Conservation (phyloP, 30 jellyfish, hydroid and myxozoan species). For the Aurelia aurita complex sp. Pacific region DNA sequence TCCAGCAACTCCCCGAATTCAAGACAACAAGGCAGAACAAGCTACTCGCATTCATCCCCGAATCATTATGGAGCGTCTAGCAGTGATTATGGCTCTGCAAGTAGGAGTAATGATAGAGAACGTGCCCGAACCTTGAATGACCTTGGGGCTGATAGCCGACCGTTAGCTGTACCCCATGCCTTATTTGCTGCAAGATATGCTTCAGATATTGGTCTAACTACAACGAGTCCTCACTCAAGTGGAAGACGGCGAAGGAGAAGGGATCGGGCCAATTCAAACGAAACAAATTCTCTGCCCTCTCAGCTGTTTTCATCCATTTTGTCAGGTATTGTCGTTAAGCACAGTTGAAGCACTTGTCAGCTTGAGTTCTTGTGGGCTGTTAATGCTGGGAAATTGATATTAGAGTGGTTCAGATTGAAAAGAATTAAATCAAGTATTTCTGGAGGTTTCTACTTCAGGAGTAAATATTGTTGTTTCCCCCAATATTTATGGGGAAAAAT, state of each 20-base stretch:
- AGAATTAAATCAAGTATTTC: no score
- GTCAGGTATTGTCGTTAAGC: slow-evolving; percentile 55
- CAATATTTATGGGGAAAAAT: no score
- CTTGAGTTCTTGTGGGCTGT: no score
- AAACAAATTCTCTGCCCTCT: slow-evolving; percentile 91
- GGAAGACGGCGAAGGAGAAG: slow-evolving; percentile 84
- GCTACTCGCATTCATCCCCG: slow-evolving; percentile 30
- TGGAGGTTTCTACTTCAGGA: no score
- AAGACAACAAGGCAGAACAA: slow-evolving; percentile 40
- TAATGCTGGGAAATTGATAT: no score
- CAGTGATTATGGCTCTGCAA: slow-evolving; percentile 31
- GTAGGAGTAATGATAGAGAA: slow-evolving; percentile 33
- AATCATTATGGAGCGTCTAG: slow-evolving; percentile 24
- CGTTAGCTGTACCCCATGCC: slow-evolving; percentile 55
- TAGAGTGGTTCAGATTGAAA: no score
- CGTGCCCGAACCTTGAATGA: slow-evolving; percentile 58
- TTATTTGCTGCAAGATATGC: slow-evolving; percentile 54
- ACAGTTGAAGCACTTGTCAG: no score
- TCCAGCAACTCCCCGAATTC: slow-evolving; percentile 55
- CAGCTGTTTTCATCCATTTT: slow-evolving; percentile 83
- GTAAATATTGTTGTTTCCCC: no score
- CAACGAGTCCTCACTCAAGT: slow-evolving; percentile 39
- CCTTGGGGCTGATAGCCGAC: slow-evolving; percentile 30
- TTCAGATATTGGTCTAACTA: slow-evolving; percentile 48
- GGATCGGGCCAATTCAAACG: slow-evolving; percentile 65